These are phyloP conservation scores for Tenthredo amoena DNA, from an alignment of 2,888 invertebrate species.

Conservation along the genomic window DNA sequence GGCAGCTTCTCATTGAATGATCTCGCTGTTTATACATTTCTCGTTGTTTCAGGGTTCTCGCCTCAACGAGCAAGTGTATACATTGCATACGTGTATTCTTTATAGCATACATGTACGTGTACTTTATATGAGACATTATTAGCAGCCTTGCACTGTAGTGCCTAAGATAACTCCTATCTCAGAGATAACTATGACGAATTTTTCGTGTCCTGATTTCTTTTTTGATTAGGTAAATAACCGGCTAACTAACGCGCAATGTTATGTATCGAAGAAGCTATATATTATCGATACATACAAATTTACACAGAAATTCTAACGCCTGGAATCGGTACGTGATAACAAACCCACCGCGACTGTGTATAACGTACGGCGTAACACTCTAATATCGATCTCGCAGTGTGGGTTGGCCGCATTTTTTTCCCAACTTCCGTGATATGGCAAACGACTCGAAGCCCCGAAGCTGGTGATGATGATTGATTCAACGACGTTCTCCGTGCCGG, in stretches of 20 bases:
- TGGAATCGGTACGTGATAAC: conserved; percentile 8
- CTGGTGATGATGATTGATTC: conserved; percentile 24
- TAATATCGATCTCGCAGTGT: conserved; percentile 11
- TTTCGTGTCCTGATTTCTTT: conserved; percentile 34
- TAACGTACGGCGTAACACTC: background rate
- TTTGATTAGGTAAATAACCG: conserved; percentile 21
- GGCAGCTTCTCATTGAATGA: conserved; percentile 2
- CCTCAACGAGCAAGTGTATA: background rate
- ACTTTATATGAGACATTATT: background rate
- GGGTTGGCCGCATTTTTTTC: conserved; percentile 22
- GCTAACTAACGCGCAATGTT: background rate
- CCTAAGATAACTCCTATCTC: conserved; percentile 33
- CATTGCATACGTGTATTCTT: background rate
- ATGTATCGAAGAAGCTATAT: background rate
- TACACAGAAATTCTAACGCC: conserved; percentile 6
- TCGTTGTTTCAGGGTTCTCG: background rate
- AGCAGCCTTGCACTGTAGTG: conserved; percentile 22
- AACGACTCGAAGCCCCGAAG: conserved; percentile 30
- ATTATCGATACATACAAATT: background rate
- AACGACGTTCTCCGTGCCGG: background rate
- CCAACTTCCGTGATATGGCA: conserved; percentile 26
- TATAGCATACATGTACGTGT: too few species aligned
- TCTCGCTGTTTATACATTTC: conserved; percentile 8
- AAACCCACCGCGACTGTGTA: background rate
- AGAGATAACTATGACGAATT: conserved; percentile 28